Base-by-base conservation (phyloP, 2,888 invertebrate genomes). In the Sthenelais limicola region DNA sequence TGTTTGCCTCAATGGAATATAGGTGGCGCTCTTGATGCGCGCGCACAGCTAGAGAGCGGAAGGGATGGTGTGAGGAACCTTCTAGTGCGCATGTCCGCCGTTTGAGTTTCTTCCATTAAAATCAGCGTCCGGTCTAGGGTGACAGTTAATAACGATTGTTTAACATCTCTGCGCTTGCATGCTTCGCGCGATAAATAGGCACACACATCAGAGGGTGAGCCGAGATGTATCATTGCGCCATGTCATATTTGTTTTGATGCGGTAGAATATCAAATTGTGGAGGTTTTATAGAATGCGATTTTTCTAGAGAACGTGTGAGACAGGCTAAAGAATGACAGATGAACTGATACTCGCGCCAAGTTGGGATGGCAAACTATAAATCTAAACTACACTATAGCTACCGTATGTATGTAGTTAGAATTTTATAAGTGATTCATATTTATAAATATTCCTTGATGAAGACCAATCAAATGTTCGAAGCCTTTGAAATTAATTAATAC, bases 91-190 rank as follows among this genome's bases (percentile, higher is more conserved):
- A 62, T 62, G 62, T 24, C 38, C 24, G 35, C 9, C 62, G n/a
- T 3, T n/a, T 7, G 21, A n/a, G 38, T 24, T 1, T 62, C 62
- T 62, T 38, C 62, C 62, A 62, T 62, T 62, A 62, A 62, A 62
- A 62, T 62, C 38, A 24, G 21, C 62, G 62, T 62, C 62, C 62
- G 62, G 62, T 38, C 62, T 62, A 35, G 62, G 62, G 38, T 62
- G 35, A 62, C 62, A 35, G 38, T 62, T 62, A 62, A 62, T 62
- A 62, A 62, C 62, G 62, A 62, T 62, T 62, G 62, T 62, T 62
- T 35, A 62, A 38, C 38, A 24, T 21, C 21, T 21, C 24, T 62
- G 62, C 62, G 62, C 62, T 15, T 43, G 62, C 62, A 62, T 62
- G 26, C n/a, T 43, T 7, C 38, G 26, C 15, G 43, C 35, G 24